Percentiles rank a stretch among this genome's conserved stretches.
These are phyloP conservation scores for Corythaixoides concolor DNA, from an alignment of 2,113 vertebrate species.

Conservation along the genomic window DNA sequence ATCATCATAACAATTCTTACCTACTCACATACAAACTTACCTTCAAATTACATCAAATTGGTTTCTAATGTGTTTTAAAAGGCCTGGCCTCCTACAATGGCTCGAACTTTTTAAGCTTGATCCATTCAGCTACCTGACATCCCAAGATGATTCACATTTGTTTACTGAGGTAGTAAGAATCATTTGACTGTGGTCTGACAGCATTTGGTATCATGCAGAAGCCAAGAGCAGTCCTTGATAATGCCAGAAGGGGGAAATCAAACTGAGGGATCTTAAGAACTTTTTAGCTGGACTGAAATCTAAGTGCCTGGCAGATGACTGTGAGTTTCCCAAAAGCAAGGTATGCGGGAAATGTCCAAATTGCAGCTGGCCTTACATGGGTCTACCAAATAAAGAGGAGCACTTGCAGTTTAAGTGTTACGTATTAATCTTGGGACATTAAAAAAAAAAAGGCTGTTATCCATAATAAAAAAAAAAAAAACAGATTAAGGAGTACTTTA, in stretches of 20 bases:
- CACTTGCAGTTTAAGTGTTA: background rate
- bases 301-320: background rate
- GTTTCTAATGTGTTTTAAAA: background rate
- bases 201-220: background rate
- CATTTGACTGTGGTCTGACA: background rate
- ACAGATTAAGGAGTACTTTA: background rate
- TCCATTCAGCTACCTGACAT: background rate
- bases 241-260: background rate
- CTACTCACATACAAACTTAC: background rate
- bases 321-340: background rate
- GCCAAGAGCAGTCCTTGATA: background rate
- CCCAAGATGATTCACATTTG: background rate
- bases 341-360: background rate
- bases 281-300: background rate
- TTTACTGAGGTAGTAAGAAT: background rate
- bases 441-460: background rate
- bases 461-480: background rate
- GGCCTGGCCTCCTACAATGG: background rate
- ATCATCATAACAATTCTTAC: background rate
- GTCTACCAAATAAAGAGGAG: background rate
- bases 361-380: background rate
- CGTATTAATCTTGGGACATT: background rate
- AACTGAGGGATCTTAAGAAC: background rate
- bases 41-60: background rate
- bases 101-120: background rate